These are phyloP conservation scores for Cremastobaeus sp. DNA, from an alignment of 2,888 invertebrate species.

Conservation along the genomic window DNA sequence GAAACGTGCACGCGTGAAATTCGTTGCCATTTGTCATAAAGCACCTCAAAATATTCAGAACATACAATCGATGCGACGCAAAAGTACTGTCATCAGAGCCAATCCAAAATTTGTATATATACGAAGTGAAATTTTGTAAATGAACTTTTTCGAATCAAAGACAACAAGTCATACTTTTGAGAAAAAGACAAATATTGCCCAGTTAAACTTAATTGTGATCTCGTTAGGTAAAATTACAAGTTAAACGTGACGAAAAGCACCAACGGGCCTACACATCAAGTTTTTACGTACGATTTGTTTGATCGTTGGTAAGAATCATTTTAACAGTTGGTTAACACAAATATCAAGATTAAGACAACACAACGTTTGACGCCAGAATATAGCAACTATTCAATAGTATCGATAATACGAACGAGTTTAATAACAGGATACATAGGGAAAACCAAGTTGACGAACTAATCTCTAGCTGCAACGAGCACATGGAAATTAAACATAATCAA, in stretches of 20 bases:
- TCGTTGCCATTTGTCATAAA: too few relatives aligned
- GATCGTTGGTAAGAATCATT: slow-evolving; percentile 32
- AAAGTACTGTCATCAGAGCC: slow-evolving; percentile 20
- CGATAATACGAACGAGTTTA: slow-evolving; percentile 50
- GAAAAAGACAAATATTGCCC: neutral
- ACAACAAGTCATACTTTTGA: slow-evolving; percentile 31
- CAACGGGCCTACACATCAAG: slow-evolving; percentile 35
- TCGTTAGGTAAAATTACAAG: slow-evolving; percentile 2
- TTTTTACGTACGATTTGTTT: slow-evolving; percentile 28
- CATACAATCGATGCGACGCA: slow-evolving; percentile 39
- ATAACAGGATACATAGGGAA: slow-evolving; percentile 50
- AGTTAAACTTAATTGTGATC: too few relatives aligned
- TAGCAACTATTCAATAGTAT: slow-evolving; percentile 57
- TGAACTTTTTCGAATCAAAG: slow-evolving; percentile 10
- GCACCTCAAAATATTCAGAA: too few relatives aligned
- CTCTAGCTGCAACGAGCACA: slow-evolving; percentile 57
- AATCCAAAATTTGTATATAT: slow-evolving; percentile 22
- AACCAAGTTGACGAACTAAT: slow-evolving; percentile 56
- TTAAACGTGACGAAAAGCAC: slow-evolving; percentile 16
- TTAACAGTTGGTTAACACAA: slow-evolving; percentile 16
- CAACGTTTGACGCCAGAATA: slow-evolving; percentile 52
- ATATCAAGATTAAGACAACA: slow-evolving; percentile 48
- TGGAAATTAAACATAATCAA: slow-evolving; percentile 57
- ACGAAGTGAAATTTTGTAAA: slow-evolving; percentile 22
- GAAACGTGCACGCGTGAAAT: too few relatives aligned